Percentiles rank a stretch among this genome's conserved stretches.
phyloP scores from a whole-genome alignment of 2,888 invertebrate genomes.

The Dolichomitus sp. region DNA sequence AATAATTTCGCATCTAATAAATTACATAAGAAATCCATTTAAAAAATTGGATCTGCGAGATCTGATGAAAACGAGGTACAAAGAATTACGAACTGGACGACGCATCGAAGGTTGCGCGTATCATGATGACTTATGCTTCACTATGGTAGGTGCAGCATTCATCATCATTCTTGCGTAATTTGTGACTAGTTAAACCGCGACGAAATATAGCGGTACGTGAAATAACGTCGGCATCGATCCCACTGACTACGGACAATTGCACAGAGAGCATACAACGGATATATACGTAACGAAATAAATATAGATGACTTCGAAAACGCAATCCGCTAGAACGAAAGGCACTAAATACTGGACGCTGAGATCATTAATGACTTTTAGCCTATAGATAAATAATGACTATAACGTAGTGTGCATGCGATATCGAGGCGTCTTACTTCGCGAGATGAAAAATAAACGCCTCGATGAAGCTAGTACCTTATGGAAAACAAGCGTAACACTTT shows the following conservation, averaged over 20 bases:
- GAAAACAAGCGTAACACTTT: conserved; percentile 68
- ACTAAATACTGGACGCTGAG: conserved; percentile 68
- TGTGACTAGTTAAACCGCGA: conserved; percentile 59
- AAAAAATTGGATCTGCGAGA: conserved; percentile 58
- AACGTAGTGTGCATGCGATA: conserved; percentile 62
- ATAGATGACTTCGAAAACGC: conserved; percentile 20
- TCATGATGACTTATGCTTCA: conserved; percentile 20
- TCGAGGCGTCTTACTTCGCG: conserved; percentile 41
- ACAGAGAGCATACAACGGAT: conserved; percentile 39
- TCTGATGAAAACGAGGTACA: conserved; percentile 54
- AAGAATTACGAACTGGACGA: conserved; percentile 49
- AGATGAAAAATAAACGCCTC: conserved; percentile 57
- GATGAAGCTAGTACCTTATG: conserved; percentile 65
- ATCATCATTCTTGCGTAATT: conserved; percentile 48
- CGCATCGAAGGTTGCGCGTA: conserved; percentile 32
- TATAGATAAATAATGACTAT: conserved; percentile 60
- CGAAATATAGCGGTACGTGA: conserved; percentile 16
- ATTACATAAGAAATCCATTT: conserved; percentile 48
- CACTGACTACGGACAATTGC: conserved; percentile 30
- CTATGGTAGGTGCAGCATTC: conserved; percentile 15
- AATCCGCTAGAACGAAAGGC: conserved; percentile 62
- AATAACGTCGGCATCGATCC: conserved; percentile 40
- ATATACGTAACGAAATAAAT: conserved; percentile 29
- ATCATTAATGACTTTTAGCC: conserved; percentile 56
- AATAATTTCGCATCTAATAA: conserved; percentile 37